Conservation (phyloP, 2,113 vertebrate genomes). For the Smithornis capensis region DNA sequence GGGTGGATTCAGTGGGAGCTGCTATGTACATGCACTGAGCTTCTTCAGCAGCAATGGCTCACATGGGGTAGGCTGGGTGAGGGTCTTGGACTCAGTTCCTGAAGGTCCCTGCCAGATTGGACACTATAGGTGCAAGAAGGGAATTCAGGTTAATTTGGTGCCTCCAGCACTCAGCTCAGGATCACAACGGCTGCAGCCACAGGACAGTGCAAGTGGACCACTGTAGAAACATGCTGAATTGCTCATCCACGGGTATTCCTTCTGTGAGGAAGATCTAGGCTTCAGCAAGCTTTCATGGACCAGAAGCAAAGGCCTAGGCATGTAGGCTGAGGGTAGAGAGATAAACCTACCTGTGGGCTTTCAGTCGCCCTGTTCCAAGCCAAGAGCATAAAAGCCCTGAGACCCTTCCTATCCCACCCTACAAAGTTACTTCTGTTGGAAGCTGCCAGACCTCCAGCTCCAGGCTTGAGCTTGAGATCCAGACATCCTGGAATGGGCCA, state of each 20-base stretch:
- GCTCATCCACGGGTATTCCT: background rate
- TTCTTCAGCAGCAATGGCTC: background rate
- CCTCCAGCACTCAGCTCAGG: background rate
- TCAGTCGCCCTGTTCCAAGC: background rate
- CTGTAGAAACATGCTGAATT: conserved; percentile 5
- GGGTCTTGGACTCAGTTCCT: background rate
- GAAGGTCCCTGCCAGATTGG: background rate
- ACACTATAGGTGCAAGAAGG: background rate
- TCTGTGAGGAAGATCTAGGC: background rate
- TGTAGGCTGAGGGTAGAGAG: background rate
- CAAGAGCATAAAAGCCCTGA: background rate
- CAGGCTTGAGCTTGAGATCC: background rate
- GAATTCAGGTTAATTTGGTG: background rate
- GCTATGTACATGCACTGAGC: rapidly evolving
- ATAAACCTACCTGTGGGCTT: background rate
- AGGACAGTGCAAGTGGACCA: background rate
- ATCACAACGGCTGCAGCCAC: background rate
- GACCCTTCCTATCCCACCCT: background rate
- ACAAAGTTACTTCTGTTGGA: background rate
- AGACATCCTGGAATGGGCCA: background rate
- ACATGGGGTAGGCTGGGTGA: background rate
- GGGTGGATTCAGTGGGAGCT: background rate
- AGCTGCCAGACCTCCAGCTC: background rate
- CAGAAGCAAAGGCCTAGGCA: background rate
- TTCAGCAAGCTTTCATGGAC: background rate